Evolutionary conservation across 2,113 vertebrate species (phyloP), one percentile per base, ranked within the genome.

Genomic region (Porphyrio hochstetteri): DNA sequence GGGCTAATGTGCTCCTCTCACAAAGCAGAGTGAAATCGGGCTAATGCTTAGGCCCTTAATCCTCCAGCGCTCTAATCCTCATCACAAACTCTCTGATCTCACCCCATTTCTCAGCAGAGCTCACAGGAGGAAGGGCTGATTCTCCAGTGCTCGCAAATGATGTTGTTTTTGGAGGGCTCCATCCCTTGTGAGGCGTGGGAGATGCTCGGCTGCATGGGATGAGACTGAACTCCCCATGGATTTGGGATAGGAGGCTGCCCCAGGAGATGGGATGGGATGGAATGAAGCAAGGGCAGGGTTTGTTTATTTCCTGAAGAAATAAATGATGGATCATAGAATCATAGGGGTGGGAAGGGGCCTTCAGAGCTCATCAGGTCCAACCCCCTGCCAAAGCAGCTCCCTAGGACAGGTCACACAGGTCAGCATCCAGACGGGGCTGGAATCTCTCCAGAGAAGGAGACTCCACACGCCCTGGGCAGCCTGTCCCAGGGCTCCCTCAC

Each of bases 1-100:
- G 20, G 3, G 67, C 81, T 93, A 90, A 75, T 28, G 83, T 75
- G 86, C 90, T 95, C 75, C 86, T 90, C 81, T 95, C 74, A 88
- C 90, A 90, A 71, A 88, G 91, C 90, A 86, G 93, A 92, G 78
- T 16, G 64, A 81, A 95, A 96, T 77, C 16, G 4, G 88, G 88
- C 86, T 97, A 80, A 92, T 71, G 71, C 95, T 90, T 18, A 77
- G 85, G 7, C 48, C 13, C 6, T 65, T 95, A 96, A 97, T 96
- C 95, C 86, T 29, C 88, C 53, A 2, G 19, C 2, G 10, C 86
- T 46, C 59, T 89, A 95, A 96, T 95, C 96, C 95, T 55, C 61
- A 9, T 48, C 11, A 2, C 55, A 80, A 82, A 91, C 90, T 79
- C 95, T 18, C 3, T 79, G 64, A 77, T 86, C 80, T 93, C 92